These are phyloP conservation scores for Trisateles emortualis DNA, from an alignment of 2,888 invertebrate species.

Conservation along the genomic window DNA sequence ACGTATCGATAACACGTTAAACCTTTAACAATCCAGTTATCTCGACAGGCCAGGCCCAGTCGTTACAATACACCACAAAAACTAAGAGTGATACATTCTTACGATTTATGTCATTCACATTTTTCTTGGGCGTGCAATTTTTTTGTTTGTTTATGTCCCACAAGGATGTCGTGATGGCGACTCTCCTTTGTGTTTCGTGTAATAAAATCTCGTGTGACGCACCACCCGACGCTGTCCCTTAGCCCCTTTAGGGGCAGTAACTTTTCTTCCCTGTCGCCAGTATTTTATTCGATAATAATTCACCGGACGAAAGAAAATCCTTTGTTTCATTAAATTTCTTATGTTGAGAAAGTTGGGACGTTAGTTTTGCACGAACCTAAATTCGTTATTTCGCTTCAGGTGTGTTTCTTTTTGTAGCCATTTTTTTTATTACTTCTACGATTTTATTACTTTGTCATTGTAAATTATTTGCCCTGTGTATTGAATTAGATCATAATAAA, in stretches of 20 bases:
- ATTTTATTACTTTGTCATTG: constrained; percentile 10
- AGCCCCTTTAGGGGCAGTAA: constrained; percentile 75
- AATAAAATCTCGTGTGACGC: constrained; percentile 79
- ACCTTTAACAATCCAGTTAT: constrained; percentile 5
- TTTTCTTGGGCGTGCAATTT: constrained; percentile 61
- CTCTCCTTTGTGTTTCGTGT: constrained; percentile 69
- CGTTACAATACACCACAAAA: constrained; percentile 6
- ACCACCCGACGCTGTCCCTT: constrained; percentile 58
- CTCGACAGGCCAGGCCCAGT: background rate
- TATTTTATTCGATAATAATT: constrained; percentile 79
- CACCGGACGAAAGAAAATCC: constrained; percentile 64
- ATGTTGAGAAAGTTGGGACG: constrained; percentile 41
- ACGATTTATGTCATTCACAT: constrained; percentile 32
- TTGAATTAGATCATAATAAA: no score
- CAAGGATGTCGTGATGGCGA: constrained; percentile 63
- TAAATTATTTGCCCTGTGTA: no score
- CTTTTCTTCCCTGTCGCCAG: constrained; percentile 77
- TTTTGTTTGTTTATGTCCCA: constrained; percentile 62
- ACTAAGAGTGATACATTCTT: constrained; percentile 22
- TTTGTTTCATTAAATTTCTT: constrained; percentile 73
- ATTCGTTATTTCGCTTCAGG: constrained; percentile 25
- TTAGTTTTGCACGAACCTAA: constrained; percentile 56
- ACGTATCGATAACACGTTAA: no score
- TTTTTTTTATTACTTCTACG: constrained; percentile 8
- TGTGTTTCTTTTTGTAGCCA: constrained; percentile 18